Evolutionary conservation across 2,888 invertebrate species (phyloP).

Genomic region (Cataglyphis rosenhaueri): DNA sequence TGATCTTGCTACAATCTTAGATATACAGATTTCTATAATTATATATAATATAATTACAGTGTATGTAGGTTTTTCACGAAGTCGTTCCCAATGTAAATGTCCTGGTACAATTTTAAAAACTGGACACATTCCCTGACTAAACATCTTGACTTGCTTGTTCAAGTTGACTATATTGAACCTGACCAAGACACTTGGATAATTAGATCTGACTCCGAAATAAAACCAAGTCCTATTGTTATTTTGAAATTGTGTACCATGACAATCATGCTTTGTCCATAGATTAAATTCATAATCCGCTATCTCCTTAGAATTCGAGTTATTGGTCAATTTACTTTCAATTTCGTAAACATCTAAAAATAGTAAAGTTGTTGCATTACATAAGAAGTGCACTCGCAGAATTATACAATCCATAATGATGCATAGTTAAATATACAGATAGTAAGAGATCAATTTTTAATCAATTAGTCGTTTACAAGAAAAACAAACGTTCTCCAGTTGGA

Average conservation of each 20-base stretch:
- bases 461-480: not conserved
- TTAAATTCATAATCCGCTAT: conserved; percentile 91
- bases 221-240: conserved; percentile 97
- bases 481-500: not conserved
- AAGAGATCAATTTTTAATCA: not conserved
- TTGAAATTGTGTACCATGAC: conserved; percentile 94
- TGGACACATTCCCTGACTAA: conserved; percentile 96
- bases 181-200: conserved; percentile 87
- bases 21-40: not conserved
- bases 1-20: not conserved
- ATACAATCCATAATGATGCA: not conserved
- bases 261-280: conserved; percentile 96
- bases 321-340: conserved; percentile 73
- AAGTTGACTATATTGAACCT: conserved; percentile 95
- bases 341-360: conserved; percentile 67
- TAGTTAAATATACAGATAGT: not conserved
- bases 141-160: conserved; percentile 96
- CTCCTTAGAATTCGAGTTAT: conserved; percentile 83
- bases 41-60: conserved; percentile 87
- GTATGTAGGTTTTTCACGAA: conserved; percentile 92
- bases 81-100: conserved; percentile 93
- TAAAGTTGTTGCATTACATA: conserved; percentile 21
- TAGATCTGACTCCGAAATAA: conserved; percentile 92
- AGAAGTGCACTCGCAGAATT: not conserved
- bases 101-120: conserved; percentile 92